These are phyloP conservation scores for Rhinichthys osculus DNA, from an alignment of 2,797 vertebrate species.

Conservation along the genomic window DNA sequence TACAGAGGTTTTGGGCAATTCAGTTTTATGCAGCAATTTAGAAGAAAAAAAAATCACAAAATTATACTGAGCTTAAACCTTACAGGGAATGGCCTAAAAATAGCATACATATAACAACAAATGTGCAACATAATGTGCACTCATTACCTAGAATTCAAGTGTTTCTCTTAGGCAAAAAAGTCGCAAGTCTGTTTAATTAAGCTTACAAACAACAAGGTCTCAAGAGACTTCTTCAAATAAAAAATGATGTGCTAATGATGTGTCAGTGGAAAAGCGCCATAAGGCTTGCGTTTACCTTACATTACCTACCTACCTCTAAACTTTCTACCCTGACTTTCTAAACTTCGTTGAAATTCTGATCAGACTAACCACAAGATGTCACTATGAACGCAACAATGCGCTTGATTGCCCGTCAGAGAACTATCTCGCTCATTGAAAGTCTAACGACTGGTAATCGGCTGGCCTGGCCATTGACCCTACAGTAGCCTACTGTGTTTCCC, in stretches of 20 bases:
- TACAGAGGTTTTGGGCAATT: background rate
- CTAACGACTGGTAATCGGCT: background rate
- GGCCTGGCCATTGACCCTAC: background rate
- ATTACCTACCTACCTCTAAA: background rate
- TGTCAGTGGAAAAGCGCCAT: no score
- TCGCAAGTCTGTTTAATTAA: background rate
- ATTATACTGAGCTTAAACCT: background rate
- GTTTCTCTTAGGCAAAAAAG: slow-evolving; percentile 1
- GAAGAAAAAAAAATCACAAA: background rate
- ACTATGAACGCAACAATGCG: slow-evolving; percentile 28
- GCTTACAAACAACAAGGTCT: background rate
- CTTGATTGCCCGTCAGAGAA: slow-evolving; percentile 11
- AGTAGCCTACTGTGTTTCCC: background rate
- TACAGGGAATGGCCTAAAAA: background rate
- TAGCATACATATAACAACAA: background rate
- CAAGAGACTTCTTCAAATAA: background rate
- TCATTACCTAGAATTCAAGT: background rate
- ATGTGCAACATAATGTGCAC: background rate
- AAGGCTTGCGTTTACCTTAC: background rate
- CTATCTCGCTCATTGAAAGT: background rate
- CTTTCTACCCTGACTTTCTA: background rate
- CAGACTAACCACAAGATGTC: slow-evolving; percentile 51
- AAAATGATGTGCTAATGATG: background rate
- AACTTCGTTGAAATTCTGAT: background rate
- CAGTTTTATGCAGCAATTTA: background rate